Evolutionary conservation across 2,888 invertebrate species (phyloP), one percentile per base, ranked within the genome.

Genomic region (Thecocarcelia acutangulata): DNA sequence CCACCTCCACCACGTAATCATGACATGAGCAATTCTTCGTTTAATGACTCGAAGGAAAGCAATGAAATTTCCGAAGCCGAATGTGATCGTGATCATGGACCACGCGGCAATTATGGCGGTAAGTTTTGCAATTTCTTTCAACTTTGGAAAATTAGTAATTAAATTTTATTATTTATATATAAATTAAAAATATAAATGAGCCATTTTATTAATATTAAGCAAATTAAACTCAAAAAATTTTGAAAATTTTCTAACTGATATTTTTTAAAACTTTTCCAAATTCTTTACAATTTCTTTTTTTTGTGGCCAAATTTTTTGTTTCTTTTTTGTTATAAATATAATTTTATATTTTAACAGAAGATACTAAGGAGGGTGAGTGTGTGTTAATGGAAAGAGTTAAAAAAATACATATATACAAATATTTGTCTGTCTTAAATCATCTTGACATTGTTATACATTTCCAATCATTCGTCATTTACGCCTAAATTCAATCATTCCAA

Each of bases 41-140:
- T 97, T 92, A 97, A 97, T 92, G 97, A 97, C 91, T 96, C 96
- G 90, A 97, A 97, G 92, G 97, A 97, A 91, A 97, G 97, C 91
- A 97, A 97, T 92, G 97, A 97, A 92, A 96, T 97, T 91, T 97
- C 96, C 89, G 97, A 97, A 91, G 97, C 97, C 86, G 97, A 97
- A 91, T 97, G 97, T 91, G 97, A 97, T 92, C 95, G 95, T 84
- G 95, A 95, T 90, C 94, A 95, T 87, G 94, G 96, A 91, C 94
- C 94, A 80, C 94, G 96, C 88, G 91, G 91, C 80, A 96, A 94
- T 91, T 96, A 96, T 90, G 96, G 96, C 89, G 96, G 96, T 96
- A 92, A 93, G 93, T 84, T 68, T 3, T 3, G 33, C n/a, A 24
- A 78, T 50, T 28, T 15, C 15, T 42, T 19, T 59, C n/a, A 4